Percentiles rank a stretch among this genome's conserved stretches.
phyloP scores from a whole-genome alignment of 2,113 vertebrate genomes.

The Seriola dumerili region DNA sequence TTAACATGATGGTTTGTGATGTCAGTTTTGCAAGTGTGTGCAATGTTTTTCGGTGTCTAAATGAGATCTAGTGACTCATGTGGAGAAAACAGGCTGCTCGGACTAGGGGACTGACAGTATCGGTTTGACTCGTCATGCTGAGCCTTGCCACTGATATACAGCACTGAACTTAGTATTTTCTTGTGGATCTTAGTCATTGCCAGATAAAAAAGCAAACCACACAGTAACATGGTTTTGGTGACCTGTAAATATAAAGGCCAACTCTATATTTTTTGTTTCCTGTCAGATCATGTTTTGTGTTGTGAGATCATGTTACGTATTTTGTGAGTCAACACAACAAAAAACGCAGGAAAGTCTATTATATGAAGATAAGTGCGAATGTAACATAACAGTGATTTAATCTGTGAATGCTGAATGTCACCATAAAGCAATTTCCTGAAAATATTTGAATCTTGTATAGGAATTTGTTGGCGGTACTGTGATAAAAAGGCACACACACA shows the following conservation, averaged over 20 bases:
- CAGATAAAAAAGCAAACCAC: conserved; percentile 37
- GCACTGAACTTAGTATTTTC: conserved; percentile 49
- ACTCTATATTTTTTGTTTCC: conserved; percentile 13
- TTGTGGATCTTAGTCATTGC: conserved; percentile 59
- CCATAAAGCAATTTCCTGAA: background rate
- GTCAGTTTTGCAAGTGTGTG: conserved; percentile 58
- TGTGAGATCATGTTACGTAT: conserved; percentile 9
- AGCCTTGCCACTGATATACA: conserved; percentile 52
- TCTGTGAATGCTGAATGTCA: background rate
- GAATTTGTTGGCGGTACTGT: background rate
- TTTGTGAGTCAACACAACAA: conserved; percentile 35
- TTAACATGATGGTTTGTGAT: conserved; percentile 48
- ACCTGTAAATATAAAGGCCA: conserved; percentile 49
- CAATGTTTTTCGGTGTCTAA: conserved; percentile 69
- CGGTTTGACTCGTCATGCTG: conserved; percentile 68
- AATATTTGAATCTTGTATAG: background rate
- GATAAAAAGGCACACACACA: background rate
- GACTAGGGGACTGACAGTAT: conserved; percentile 72
- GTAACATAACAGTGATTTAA: conserved; percentile 1
- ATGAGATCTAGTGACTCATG: conserved; percentile 81
- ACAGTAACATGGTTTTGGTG: conserved; percentile 32
- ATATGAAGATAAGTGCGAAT: no score
- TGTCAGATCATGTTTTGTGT: conserved; percentile 15
- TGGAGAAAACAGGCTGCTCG: conserved; percentile 72
- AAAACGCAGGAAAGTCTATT: background rate